Evolutionary conservation across 2,113 vertebrate genomes (phyloP), one percentile per base, ranked within the genome.

Genomic region (Progne subis): DNA sequence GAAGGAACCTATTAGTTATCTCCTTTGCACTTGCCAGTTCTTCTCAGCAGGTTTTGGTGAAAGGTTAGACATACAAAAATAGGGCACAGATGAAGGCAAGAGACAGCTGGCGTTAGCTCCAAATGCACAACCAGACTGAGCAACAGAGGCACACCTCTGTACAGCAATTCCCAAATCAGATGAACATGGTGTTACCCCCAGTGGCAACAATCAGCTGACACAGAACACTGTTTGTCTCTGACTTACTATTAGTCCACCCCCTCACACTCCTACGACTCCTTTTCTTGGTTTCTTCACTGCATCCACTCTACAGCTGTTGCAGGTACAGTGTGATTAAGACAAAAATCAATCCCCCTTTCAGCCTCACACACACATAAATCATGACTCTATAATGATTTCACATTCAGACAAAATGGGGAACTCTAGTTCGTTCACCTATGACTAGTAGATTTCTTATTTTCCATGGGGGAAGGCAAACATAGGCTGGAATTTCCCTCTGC

Each of bases 371-470:
- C 23, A 21, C 2, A 60, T 24, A 92, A 80, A 87, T 52, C 29
- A 18, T 3, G 7, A 68, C 28, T 57, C 46, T 50, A 6, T 32
- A 49, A 47, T 55, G 72, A 59, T 47, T 82, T 65, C 32, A 65
- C 50, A 47, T 39, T 46, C 41, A 34, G 11, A 32, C 6, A 32
- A 79, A 72, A 60, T 12, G 8, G 11, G 28, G 13, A 82, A 49
- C 0, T 3, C 28, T 3, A 2, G 5, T 34, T 71, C 0, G 0
- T 24, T 75, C 0, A 1, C 2, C 13, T 3, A 1, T 7, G 14
- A 87, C 69, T 49, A 18, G 4, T 24, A 57, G n/a, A 37, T 49
- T 46, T 91, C 68, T 68, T 52, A 21, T 18, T 85, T 63, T 75
- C 52, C 37, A 43, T 11, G 5, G 8, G 10, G 4, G 15, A 37